These are phyloP conservation scores for Agonopterix arenella DNA, from an alignment of 2,888 invertebrate species.

Conservation along the genomic window DNA sequence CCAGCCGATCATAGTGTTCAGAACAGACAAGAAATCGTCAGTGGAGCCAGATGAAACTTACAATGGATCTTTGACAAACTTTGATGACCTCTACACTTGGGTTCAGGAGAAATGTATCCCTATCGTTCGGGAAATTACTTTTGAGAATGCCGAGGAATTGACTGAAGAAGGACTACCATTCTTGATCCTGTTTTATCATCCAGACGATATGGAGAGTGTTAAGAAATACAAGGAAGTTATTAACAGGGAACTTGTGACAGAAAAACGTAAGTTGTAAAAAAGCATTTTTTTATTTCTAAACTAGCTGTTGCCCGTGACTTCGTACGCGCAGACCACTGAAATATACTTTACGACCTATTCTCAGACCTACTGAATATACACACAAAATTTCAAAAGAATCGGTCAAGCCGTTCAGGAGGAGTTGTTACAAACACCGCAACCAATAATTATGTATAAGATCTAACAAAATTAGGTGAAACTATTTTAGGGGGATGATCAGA, in stretches of 20 bases:
- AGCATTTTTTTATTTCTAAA: too few species aligned
- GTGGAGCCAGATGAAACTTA: constrained; percentile 91
- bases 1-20: constrained; percentile 88
- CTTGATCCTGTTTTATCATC: constrained; percentile 95
- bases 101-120: constrained; percentile 96
- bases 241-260: constrained; percentile 83
- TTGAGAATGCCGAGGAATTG: constrained; percentile 99
- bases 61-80: constrained; percentile 82
- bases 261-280: constrained; percentile 87
- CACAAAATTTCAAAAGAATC: too few species aligned
- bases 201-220: constrained; percentile 88
- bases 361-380: too few species aligned
- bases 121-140: constrained; percentile 98
- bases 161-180: constrained; percentile 99
- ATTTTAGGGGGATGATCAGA: too few species aligned
- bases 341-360: too few species aligned
- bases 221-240: constrained; percentile 92
- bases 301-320: too few species aligned
- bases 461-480: too few species aligned
- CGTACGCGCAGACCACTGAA: too few species aligned
- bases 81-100: constrained; percentile 94
- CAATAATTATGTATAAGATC: too few species aligned
- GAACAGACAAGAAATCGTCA: constrained; percentile 87
- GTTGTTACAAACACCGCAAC: too few species aligned
- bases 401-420: too few species aligned